Conservation (phyloP, 1,140 invertebrate genomes). For the Steinernema khuongi region DNA sequence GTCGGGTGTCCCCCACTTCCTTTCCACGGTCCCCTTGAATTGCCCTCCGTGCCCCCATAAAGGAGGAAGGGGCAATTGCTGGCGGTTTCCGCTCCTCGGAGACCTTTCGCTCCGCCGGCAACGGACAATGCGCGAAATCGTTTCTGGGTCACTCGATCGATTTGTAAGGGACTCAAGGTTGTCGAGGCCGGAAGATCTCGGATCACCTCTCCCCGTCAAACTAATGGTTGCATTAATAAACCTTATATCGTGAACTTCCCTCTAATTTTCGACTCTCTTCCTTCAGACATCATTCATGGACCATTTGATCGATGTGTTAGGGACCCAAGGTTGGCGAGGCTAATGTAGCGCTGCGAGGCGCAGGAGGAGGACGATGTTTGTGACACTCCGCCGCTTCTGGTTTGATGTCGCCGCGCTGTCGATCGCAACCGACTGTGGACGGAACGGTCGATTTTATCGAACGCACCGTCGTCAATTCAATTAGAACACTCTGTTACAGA, state of each 20-base stretch:
- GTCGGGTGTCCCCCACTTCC: background rate
- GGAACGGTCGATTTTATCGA: conserved; percentile 9
- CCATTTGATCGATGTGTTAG: background rate
- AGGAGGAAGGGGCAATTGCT: background rate
- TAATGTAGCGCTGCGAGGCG: background rate
- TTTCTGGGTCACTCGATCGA: conserved; percentile 5
- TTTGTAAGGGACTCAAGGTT: too few relatives aligned
- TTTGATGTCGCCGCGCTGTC: background rate
- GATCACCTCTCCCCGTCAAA: too few relatives aligned
- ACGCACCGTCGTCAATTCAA: background rate
- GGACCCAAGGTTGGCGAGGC: background rate
- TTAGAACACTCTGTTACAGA: background rate
- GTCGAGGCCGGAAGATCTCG: too few relatives aligned
- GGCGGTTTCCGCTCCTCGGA: background rate
- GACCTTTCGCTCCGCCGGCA: background rate
- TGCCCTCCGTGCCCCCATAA: background rate
- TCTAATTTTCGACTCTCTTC: too few relatives aligned
- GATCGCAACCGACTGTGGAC: background rate
- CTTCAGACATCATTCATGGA: background rate
- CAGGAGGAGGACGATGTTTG: background rate
- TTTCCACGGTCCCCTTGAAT: background rate
- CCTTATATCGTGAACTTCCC: too few relatives aligned
- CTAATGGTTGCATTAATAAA: too few relatives aligned
- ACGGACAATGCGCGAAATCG: conserved; percentile 1
- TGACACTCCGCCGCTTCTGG: background rate